Base-by-base conservation (phyloP, 2,797 vertebrate genomes). In the Apogon hyalosoma region DNA sequence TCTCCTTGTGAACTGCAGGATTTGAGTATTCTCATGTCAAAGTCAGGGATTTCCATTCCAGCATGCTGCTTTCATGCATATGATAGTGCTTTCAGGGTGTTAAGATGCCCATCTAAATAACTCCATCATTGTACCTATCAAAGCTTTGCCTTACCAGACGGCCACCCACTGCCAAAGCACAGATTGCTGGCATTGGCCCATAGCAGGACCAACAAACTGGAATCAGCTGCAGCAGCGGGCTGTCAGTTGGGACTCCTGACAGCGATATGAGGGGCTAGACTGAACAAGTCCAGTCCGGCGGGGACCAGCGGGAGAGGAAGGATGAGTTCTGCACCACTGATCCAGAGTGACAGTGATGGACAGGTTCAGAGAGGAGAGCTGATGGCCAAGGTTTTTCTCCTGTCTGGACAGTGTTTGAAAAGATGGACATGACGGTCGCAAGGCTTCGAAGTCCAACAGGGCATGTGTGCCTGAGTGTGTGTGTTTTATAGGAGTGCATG, bases 321-420 rank as follows among this genome's bases (percentile, higher is more conserved):
- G 84, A 90, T 87, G 89, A 90, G 93, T 93, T 92, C 90, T 92
- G 93, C 93, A 89, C 89, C 75, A 80, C 85, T 93, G 92, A 93
- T 92, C 90, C 89, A 86, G 77, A 88, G 73, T 91, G 92, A 93
- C 93, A 94, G 77, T 94, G 93, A 94, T 92, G 85, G 93, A 93
- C 93, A 93, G 91, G 80, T 92, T 90, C 83, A 85, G 90, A 90
- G 90, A 92, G 88, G 87, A 85, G 79, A 91, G 89, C 79, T 92
- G 93, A 93, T 92, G 90, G 90, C 87, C 83, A 67, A 86, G 86
- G 70, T 77, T 90, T 90, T 84, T 85, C 85, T 77, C 83, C 86
- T 80, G 83, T 84, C 89, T 84, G 91, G 92, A 93, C 90, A 89
- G 82, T 85, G 83, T 90, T 89, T 90, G 87, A 88, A 91, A 90